Base-by-base conservation (phyloP, 1,140 invertebrate genomes). In the Notospermus geniculatus region DNA sequence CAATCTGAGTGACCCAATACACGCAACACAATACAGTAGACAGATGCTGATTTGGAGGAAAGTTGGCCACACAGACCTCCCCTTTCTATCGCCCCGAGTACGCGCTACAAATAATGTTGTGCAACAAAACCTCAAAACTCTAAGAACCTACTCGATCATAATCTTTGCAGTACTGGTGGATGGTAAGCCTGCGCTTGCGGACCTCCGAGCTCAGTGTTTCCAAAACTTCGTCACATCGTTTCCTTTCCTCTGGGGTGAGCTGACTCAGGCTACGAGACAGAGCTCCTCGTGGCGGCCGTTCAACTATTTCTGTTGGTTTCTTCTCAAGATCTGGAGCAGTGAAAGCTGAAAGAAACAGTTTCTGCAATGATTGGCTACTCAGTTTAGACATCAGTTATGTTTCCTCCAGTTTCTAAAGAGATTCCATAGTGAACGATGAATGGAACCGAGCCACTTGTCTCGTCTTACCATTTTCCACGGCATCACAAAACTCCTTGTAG, bases 151-250 rank as follows among this genome's bases (percentile, higher is more conserved):
- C 80, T 65, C 78, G 71, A 66, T 82, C 80, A 69, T 72, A 81
- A 65, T 81, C 79, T 67, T 80, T 80, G 67, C 81, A 80, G 60
- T 79, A 82, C 23, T 75, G 74, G 61, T 79, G 80, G 60, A 82
- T 73, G 67, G 77, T 71, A 4, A 81, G 62, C 36, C 78, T 60
- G 19, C 73, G 59, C 46, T 75, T 69, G 23, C 61, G 54, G n/a
- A 80, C 77, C 63, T 78, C 68, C 50, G 79, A 74, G 0, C 64
- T 61, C 1, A 80, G 73, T 41, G 69, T 57, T 23, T 59, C 46
- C n/a, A 82, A 28, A 13, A 80, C 69, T 28, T 64, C 56, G n/a
- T 62, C 25, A 2, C 78, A 39, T 27, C 72, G 60, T 2, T 57
- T 57, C 45, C 81, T 79, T 52, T 79, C 73, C 1, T 59, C 60